Conservation (phyloP, 2,888 invertebrate genomes). For the Megalurothrips usitatus region DNA sequence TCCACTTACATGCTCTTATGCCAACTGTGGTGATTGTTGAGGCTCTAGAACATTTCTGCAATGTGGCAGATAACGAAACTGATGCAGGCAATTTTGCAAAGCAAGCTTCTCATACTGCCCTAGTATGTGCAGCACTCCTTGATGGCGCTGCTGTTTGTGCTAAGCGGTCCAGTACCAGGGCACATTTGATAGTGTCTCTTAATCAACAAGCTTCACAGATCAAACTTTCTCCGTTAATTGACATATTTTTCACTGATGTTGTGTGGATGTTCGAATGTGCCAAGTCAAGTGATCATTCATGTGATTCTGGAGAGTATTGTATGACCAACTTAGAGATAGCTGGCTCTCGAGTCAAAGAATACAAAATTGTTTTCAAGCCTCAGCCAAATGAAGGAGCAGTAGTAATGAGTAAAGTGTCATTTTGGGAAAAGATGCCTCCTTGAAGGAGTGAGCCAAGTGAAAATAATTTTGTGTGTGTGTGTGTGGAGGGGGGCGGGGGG, state of each 20-base stretch:
- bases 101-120: constrained; percentile 37
- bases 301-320: neutral
- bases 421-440: neutral
- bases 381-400: neutral
- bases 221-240: constrained; percentile 30
- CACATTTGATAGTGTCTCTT: constrained; percentile 34
- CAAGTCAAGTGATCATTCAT: neutral
- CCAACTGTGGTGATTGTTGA: constrained; percentile 44
- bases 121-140: constrained; percentile 42
- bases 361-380: neutral
- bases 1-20: constrained; percentile 43
- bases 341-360: neutral
- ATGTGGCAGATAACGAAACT: constrained; percentile 35
- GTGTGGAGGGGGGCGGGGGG: too few relatives aligned
- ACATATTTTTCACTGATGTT: constrained; percentile 33
- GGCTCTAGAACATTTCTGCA: constrained; percentile 43
- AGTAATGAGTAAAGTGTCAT: neutral
- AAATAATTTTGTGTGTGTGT: too few relatives aligned
- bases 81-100: neutral
- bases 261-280: constrained; percentile 33
- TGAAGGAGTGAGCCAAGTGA: too few relatives aligned
- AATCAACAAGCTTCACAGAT: neutral
- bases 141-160: constrained; percentile 42
- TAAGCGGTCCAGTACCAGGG: constrained; percentile 32
- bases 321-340: neutral